Evolutionary conservation across 2,888 invertebrate genomes (phyloP), one percentile per base, ranked within the genome.

Genomic region (Physocephala rufipes): DNA sequence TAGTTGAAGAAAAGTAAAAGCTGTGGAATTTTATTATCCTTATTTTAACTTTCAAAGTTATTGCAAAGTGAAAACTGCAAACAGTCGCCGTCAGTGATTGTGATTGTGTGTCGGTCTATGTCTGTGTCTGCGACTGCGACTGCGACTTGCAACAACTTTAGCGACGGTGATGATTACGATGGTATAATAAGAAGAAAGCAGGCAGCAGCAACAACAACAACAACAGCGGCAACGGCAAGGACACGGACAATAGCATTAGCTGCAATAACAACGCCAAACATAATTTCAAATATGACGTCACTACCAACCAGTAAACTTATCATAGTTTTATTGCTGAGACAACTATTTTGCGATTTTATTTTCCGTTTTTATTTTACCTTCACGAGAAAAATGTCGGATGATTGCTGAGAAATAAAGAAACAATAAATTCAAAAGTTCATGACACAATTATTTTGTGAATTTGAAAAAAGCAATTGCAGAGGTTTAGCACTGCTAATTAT

Each of bases 51-150:
- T 74, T 73, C 74, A 73, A 74, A 74, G 74, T 74, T 74, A 74
- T 74, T 74, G 71, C 74, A 73, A 82, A 82, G 83, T 82, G 81
- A 79, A 81, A 82, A 82, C 79, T 82, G 77, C 73, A 77, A 80
- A 80, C 61, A 63, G 53, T 49, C 53, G 61, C n/a, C 51, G 71
- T n/a, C 53, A 21, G 21, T 4, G 55, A 55, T 24, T 21, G 15
- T 24, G 51, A 5, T 51, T 16, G 51, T 51, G 16, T 36, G 16
- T 43, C 1, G 24, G 43, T 16, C 45, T 26, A 12, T 7, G 45
- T 15, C 68, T 16, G 47, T 26, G 28, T 58, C 71, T 43, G 64
- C 64, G 49, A 49, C 51, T 16, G 47, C 59, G 19, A 21, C 62
- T 4, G 53, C n/a, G 53, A n/a, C n/a, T n/a, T n/a, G n/a, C n/a